Evolutionary conservation across 2,888 invertebrate species (phyloP), one percentile per base, ranked within the genome.

Genomic region (Dolomedes plantarius): DNA sequence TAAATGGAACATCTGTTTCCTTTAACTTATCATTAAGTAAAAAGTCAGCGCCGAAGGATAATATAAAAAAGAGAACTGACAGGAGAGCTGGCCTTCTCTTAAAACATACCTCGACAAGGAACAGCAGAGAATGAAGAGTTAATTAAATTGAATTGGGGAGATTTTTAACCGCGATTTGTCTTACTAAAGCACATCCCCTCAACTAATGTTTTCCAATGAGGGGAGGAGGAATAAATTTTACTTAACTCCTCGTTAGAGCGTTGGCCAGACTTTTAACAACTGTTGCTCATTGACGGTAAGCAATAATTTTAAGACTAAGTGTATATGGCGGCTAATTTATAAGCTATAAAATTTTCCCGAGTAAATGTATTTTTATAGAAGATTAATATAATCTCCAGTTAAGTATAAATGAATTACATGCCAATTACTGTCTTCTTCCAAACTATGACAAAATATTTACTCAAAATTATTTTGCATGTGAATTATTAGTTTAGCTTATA

Each of bases 1-100:
- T 86, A 86, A 78, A 79, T 74, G 78, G 69, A 86, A 86, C 85
- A 86, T 86, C 85, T 78, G 85, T 86, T 86, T 78, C 36, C 83
- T 72, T 83, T 83, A 83, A 83, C 77, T 83, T 73, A 76, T 65
- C 82, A 46, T 76, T 82, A 82, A 76, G 76, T 67, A 77, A 83
- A 83, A 83, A 83, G 73, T 65, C 32, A 28, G 39, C 62, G 74
- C 62, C 23, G 39, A 67, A 19, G 13, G 65, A 62, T 36, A 46
- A 23, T 39, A 65, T 19, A 62, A 74, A 74, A 64, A 62, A 13
- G 23, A 32, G 19, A 73, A 81, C 13, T 81, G 80, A 73, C 74
- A 81, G 32, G 65, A 73, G 41, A 46, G 67, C 65, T 16, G 65
- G 74, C 39, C 69, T 82, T 73, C 73, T n/a, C 75, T 75, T 82